Percentiles rank a stretch among this genome's conserved stretches.
Conservation (phyloP, 2,797 vertebrate species). For the Enteromius afrohamiltoni region DNA sequence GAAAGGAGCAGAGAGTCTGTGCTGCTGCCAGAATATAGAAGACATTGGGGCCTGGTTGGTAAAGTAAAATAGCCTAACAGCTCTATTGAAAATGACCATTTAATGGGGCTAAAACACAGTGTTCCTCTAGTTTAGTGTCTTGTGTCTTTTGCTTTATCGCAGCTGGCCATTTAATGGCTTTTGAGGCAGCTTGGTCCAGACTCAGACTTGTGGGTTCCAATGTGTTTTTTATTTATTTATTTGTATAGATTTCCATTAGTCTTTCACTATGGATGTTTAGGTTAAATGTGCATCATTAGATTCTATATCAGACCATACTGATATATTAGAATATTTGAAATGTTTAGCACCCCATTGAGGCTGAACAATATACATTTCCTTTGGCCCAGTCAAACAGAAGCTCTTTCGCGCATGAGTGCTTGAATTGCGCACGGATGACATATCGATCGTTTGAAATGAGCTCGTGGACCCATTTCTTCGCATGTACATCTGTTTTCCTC, state of each 20-base stretch:
- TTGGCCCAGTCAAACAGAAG: background rate
- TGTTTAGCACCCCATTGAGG: background rate
- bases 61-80: conserved; percentile 10
- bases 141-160: background rate
- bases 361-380: background rate
- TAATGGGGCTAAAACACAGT: background rate
- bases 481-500: too few species aligned
- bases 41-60: conserved; percentile 5
- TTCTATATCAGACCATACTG: background rate
- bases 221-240: background rate
- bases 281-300: background rate
- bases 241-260: background rate
- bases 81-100: conserved; percentile 8
- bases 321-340: conserved; percentile 7
- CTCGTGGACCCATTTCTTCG: too few species aligned
- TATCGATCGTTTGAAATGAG: too few species aligned
- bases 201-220: background rate
- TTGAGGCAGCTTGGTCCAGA: too few species aligned
- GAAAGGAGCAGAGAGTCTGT: conserved; percentile 3
- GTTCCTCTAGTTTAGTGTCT: background rate
- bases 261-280: background rate
- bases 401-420: too few species aligned
- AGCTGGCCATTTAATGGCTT: background rate
- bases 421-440: too few species aligned
- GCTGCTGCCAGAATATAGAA: conserved; percentile 1